Base-by-base conservation (phyloP, 37 sponge, comb jelly and placozoan genomes). In the Halisarca cf. caerulea region DNA sequence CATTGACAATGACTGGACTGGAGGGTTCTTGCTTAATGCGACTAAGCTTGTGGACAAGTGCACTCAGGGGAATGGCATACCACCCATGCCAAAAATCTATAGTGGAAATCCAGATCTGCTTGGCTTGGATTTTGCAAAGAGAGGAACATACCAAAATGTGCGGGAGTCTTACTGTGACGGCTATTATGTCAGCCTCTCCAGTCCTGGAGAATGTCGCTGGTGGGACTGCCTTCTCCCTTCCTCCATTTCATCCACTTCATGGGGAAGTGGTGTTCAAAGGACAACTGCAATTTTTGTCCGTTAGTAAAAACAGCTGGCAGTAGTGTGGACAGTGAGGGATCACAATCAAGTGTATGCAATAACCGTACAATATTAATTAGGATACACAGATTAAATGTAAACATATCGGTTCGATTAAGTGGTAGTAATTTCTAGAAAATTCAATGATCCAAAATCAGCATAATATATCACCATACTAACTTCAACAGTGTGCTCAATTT, bases 181-280 rank as follows among this genome's bases (percentile, higher is more conserved):
- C 51, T 47, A 47, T 11, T 27, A 62, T 62, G 30, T 27, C 64
- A 62, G 25, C 15, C 25, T 27, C 23, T 20, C 64, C 25, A 62
- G 64, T 62, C 30, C 30, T 6, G 30, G 64, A 15, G 64, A 62
- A 7, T 62, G 30, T 23, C 25, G 64, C 25, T 62, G 64, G 64
- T 62, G 30, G 25, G 64, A 62, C 30, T 62, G 64, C 23, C 30
- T 30, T 40, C 79, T 78, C 15, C 79, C 79, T 39, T 21, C 79
- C 51, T 44, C 18, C 27, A 78, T 78, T 23, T 78, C 79, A 17
- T 27, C 41, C 54, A 18, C 2, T 7, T 9, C 47, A 43, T 25
- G 24, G 27, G 51, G 51, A 47, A 11, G 51, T 47, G 25, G 30
- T 62, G 15, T 23, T 62, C 64, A 62, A 15, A 62, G 7, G 23